Conservation (phyloP, 2,797 vertebrate species). For the Nasua narica region DNA sequence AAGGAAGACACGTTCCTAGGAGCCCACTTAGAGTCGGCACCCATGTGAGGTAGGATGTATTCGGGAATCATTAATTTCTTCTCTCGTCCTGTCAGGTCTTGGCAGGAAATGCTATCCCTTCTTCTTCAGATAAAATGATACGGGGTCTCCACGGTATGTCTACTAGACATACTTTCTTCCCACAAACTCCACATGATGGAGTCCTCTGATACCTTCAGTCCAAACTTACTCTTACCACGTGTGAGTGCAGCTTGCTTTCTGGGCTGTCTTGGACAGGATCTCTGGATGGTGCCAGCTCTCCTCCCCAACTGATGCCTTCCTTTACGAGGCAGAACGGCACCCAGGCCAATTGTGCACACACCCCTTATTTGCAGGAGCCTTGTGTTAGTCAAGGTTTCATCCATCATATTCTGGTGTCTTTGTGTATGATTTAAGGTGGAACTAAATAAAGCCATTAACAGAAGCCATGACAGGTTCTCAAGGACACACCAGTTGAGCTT, state of each 20-base stretch:
- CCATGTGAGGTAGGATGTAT: not conserved
- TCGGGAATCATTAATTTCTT: not conserved
- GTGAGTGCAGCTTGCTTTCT: not conserved
- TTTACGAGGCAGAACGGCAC: not conserved
- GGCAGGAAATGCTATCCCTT: not conserved
- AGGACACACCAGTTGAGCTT: not conserved
- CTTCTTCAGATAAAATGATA: not conserved
- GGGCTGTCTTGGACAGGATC: not conserved
- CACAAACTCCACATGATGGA: not conserved
- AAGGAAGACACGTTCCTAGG: not conserved
- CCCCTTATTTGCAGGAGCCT: not conserved
- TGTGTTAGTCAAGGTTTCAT: not conserved
- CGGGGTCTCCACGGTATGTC: not conserved
- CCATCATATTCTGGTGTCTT: not conserved
- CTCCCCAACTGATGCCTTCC: not conserved
- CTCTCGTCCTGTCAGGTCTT: not conserved
- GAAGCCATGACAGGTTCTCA: not conserved
- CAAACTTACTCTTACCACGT: fast-evolving
- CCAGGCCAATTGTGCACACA: not conserved
- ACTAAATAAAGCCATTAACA: not conserved
- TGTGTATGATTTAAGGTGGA: not conserved
- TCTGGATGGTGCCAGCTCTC: not conserved
- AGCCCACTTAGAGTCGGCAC: not conserved
- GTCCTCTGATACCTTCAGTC: not conserved
- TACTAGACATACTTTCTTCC: not conserved